A percentile compares a stretch with the other conserved stretches of the same genome.
These are phyloP conservation scores for Chydorus sphaericus DNA, from an alignment of 2,888 invertebrate species.

Conservation along the genomic window DNA sequence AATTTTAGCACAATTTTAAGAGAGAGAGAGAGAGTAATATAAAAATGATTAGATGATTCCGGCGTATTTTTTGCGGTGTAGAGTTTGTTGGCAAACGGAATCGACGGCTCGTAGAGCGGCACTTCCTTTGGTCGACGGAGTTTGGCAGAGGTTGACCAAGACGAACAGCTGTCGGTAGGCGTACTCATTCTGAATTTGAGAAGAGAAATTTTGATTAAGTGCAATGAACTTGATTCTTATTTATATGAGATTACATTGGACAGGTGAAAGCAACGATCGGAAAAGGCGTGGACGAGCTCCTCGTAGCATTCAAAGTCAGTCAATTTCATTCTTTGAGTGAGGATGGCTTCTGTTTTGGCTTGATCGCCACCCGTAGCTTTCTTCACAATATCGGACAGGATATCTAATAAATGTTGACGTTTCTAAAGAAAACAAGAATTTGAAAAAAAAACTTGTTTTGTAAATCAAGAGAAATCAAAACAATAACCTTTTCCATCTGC, in stretches of 20 bases:
- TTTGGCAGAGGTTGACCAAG: conserved; percentile 34
- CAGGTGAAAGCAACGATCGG: conserved; percentile 29
- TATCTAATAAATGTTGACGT: conserved; percentile 25
- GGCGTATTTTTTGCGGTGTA: conserved; percentile 18
- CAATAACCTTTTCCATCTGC: conserved; percentile 24
- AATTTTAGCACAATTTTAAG: no score
- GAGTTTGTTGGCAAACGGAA: conserved; percentile 22
- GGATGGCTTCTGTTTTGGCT: conserved; percentile 17
- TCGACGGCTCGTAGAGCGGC: conserved; percentile 22
- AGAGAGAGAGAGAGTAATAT: no score
- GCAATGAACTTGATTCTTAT: neutral
- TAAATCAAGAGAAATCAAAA: no score
- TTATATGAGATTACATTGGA: conserved; percentile 25
- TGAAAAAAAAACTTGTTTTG: conserved; percentile 13
- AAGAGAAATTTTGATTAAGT: conserved; percentile 12
- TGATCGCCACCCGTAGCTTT: conserved; percentile 22
- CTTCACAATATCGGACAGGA: conserved; percentile 26
- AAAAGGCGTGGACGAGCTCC: conserved; percentile 25
- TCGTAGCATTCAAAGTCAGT: conserved; percentile 30
- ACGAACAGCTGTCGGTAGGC: conserved; percentile 30
- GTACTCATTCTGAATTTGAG: conserved; percentile 27
- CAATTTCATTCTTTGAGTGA: conserved; percentile 22
- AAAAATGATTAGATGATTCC: conserved; percentile 22
- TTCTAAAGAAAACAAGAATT: conserved; percentile 22
- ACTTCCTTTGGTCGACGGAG: conserved; percentile 20